Base-by-base conservation (phyloP, 2,888 invertebrate genomes). In the Idaea straminata region DNA sequence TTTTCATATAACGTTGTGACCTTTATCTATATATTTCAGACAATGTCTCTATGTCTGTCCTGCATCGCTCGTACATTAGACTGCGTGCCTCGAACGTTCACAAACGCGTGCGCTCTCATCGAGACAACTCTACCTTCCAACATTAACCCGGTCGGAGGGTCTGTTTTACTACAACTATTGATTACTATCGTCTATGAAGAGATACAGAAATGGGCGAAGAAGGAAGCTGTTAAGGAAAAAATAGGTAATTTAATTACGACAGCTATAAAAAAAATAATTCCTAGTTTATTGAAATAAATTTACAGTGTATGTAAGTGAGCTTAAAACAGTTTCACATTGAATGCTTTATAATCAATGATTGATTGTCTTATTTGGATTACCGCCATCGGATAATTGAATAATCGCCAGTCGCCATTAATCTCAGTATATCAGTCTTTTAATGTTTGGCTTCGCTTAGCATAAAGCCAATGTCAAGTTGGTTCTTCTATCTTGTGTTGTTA, bases 31-130 rank as follows among this genome's bases (percentile, higher is more conserved):
- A 35, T 59, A 79, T 65, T 80, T 0, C 84, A 93, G 93, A 94
- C 96, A 15, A 96, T 96, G 95, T 95, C 96, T 0, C 90, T 97
- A 67, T 95, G 96, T 16, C 86, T 97, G 34, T 94, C 95, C 0
- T 74, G 80, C 79, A 93, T 96, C 69, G 94, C 94, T 0, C 95
- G 96, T 76, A 91, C 96, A 15, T 94, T 95, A 83, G 95, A 95
- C 74, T 95, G 95, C 74, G 79, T 96, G 10, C 95, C 96, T 0
- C 92, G 94, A 3, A 87, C 87, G 0, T 85, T 95, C n/a, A 83
- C 87, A 0, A 93, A 94, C 69, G 91, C 96, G 0, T 92, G 95
- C 0, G 79, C 91, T 0, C 84, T 95, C 0, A 82, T 97, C 67
- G 95, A 96, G 80, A 95, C 95, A 61, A 93, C 95, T 4, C 85